Evolutionary conservation across 2,797 vertebrate species (phyloP).

Genomic region (Hapalemur alaotrensis): DNA sequence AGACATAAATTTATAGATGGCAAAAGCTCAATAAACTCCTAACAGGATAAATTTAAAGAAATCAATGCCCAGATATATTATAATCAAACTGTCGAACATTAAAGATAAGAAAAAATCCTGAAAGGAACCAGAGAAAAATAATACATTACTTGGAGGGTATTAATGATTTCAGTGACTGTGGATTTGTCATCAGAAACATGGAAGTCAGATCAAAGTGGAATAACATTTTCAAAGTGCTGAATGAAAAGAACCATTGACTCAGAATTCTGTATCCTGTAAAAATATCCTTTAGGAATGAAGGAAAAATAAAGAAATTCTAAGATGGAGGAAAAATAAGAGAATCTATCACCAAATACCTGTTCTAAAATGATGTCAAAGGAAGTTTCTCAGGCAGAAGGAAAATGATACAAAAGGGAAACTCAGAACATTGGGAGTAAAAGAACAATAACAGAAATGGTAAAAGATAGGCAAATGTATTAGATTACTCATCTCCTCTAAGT

Average conservation of each 20-base stretch:
- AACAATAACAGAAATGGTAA: not conserved
- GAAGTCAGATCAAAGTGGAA: not conserved
- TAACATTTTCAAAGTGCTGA: not conserved
- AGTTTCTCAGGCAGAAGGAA: not conserved
- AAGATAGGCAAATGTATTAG: not conserved
- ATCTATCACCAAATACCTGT: not conserved
- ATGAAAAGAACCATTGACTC: not conserved
- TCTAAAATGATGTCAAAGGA: slow-evolving; percentile 1
- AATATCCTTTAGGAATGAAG: not conserved
- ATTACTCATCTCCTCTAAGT: not conserved
- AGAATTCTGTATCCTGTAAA: not conserved
- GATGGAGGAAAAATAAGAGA: not conserved
- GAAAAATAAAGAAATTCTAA: not conserved
- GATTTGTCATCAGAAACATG: not conserved
- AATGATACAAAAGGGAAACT: not conserved
- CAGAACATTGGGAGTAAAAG: not conserved
- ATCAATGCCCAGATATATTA: not conserved
- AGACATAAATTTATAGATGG: not conserved
- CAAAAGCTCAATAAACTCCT: not conserved
- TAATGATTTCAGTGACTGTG: not conserved
- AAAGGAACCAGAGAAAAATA: not conserved
- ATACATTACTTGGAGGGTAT: not conserved
- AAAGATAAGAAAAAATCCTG: not conserved
- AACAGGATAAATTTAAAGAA: not conserved
- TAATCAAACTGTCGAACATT: not conserved